Evolutionary conservation across 2,113 vertebrate species (phyloP), one percentile per base, ranked within the genome.

Genomic region (Pelobates fuscus): DNA sequence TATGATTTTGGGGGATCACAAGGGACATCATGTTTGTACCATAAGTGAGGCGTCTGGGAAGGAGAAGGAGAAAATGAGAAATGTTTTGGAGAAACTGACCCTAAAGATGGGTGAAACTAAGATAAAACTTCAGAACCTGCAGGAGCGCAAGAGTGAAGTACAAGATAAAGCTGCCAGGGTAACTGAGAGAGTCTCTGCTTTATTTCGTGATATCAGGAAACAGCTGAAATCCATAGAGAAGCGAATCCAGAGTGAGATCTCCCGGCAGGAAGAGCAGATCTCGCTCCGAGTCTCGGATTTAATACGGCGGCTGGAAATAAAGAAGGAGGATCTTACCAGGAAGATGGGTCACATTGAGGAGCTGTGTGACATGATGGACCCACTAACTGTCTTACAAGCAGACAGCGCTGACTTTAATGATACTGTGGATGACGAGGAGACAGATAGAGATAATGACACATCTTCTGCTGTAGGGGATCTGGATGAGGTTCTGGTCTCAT

Each of bases 1-100:
- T 60, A 66, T 80, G 0, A 72, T 81, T 67, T 83, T 81, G 0
- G 77, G 81, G n/a, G 81, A 81, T 11, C 85, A 86, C 60, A 24
- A 69, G n/a, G 59, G 54, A 0, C 86, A 86, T 54, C 29, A 59
- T 0, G 81, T 83, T 0, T 32, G 14, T 2, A 17, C 32, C 0
- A 12, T 76, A n/a, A 49, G 32, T 12, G 72, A 76, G 11, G 23
- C 58, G 0, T 24, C 37, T 1, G 64, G 67, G 17, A 67, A 76
- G 54, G 67, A 67, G 5, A 76, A 67, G 27, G 26, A 49, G 8
- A 60, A n/a, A 26, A 18, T 66, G 27, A 67, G 26, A 37, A 23
- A 32, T 5, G 4, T 60, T 18, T 15, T 67, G 25, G 21, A 30
- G 2, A 49, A 52, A 10, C 8, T 76, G 41, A 25, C n/a, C 12